Conservation (phyloP, 2,113 vertebrate species). For the Cathartes aura region DNA sequence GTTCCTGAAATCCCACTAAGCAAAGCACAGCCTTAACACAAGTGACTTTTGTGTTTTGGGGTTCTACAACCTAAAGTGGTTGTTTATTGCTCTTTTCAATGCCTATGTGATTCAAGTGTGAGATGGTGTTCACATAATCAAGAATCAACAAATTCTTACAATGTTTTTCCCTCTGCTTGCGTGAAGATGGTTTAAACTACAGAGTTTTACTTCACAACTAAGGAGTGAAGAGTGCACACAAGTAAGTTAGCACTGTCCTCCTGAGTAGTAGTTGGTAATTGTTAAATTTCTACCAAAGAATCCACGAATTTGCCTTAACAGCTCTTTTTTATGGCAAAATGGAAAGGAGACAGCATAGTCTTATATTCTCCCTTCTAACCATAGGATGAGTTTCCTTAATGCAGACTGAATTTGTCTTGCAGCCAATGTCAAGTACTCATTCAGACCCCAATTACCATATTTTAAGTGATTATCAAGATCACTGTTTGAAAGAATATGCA, state of each 20-base stretch:
- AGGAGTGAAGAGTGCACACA: not conserved
- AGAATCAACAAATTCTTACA: not conserved
- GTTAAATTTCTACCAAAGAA: not conserved
- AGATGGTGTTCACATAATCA: not conserved
- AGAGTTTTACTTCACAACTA: not conserved
- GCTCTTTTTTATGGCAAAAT: not conserved
- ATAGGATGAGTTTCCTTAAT: not conserved
- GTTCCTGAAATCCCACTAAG: not conserved
- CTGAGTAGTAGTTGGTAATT: not conserved
- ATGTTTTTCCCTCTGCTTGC: not conserved
- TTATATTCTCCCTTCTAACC: not conserved
- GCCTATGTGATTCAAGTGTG: not conserved
- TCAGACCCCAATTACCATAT: not conserved
- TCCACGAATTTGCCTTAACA: not conserved
- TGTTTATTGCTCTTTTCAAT: not conserved
- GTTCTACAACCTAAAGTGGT: not conserved
- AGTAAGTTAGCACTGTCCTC: not conserved
- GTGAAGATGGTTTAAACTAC: not conserved
- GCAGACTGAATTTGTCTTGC: not conserved
- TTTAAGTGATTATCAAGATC: not conserved
- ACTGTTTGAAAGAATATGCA: not conserved
- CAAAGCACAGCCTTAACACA: not conserved
- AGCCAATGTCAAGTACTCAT: not conserved
- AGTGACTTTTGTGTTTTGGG: not conserved
- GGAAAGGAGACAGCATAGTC: slow-evolving; percentile 1